Evolutionary conservation across 2,888 invertebrate species (phyloP).

Genomic region (Dryobotodes eremita): DNA sequence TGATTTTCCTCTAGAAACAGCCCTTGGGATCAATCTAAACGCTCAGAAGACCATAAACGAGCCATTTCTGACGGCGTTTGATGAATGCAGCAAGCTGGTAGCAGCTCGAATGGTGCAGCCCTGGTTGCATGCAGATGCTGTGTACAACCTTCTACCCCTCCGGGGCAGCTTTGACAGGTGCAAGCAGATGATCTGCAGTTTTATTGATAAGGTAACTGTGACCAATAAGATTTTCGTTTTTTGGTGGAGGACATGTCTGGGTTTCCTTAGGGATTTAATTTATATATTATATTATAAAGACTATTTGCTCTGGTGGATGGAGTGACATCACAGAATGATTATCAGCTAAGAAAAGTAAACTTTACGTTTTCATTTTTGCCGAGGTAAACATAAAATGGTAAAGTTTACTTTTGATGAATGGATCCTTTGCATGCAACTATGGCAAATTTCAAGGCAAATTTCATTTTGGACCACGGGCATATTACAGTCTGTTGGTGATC

Average conservation of each 20-base stretch:
- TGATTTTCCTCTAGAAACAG: slow-evolving; percentile 65
- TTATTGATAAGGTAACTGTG: slow-evolving; percentile 65
- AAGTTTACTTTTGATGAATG: no score
- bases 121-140: slow-evolving; percentile 69
- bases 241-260: not conserved
- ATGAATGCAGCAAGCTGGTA: slow-evolving; percentile 58
- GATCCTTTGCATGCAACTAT: no score
- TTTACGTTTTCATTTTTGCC: not conserved
- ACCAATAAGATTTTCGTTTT: not conserved
- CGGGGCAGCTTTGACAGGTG: slow-evolving; percentile 22
- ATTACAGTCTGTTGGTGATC: not conserved
- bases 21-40: slow-evolving; percentile 70
- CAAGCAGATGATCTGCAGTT: slow-evolving; percentile 60
- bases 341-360: not conserved
- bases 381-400: no score
- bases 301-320: not conserved
- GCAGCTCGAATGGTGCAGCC: slow-evolving; percentile 70
- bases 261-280: not conserved
- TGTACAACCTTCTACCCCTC: slow-evolving; percentile 65
- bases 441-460: not conserved
- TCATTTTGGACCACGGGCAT: not conserved
- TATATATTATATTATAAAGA: not conserved
- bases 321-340: no score
- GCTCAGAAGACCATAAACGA: slow-evolving; percentile 64
- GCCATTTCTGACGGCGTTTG: slow-evolving; percentile 71